Conservation (phyloP, 2,888 invertebrate genomes). For the Leucania comma region DNA sequence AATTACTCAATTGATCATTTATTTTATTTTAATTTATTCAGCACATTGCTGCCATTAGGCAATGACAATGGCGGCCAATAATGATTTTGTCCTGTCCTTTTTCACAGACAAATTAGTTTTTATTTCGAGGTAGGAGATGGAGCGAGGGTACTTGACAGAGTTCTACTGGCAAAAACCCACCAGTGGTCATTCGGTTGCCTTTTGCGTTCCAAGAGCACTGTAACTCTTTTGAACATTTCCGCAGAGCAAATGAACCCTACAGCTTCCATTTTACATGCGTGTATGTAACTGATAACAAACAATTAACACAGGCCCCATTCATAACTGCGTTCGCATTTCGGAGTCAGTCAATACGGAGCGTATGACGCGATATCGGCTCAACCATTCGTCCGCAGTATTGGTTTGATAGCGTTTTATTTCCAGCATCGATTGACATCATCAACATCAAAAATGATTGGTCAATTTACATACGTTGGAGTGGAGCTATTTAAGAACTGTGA, state of each 20-base stretch:
- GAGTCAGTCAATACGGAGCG: constrained; percentile 48
- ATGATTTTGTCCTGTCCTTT: constrained; percentile 7
- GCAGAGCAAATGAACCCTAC: constrained; percentile 16
- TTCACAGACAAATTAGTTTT: too few relatives aligned
- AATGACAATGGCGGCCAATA: neutral
- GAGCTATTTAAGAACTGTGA: constrained; percentile 38
- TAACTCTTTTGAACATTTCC: too few relatives aligned
- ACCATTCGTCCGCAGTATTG: constrained; percentile 61
- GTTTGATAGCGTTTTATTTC: constrained; percentile 60
- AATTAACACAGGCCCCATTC: constrained; percentile 54
- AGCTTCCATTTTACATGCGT: constrained; percentile 30
- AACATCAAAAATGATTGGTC: constrained; percentile 51
- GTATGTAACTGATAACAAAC: constrained; percentile 43
- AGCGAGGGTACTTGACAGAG: too few relatives aligned
- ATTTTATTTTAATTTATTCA: too few relatives aligned
- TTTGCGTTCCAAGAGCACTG: too few relatives aligned
- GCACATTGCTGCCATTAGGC: too few relatives aligned
- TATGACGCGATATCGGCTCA: constrained; percentile 53
- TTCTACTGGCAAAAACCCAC: too few relatives aligned
- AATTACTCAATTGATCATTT: too few relatives aligned
- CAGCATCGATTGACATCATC: constrained; percentile 47
- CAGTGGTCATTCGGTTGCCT: too few relatives aligned
- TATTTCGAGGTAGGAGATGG: too few relatives aligned
- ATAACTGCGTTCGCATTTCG: constrained; percentile 54
- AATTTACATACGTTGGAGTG: constrained; percentile 38